These are phyloP conservation scores for Leptodactylus fuscus DNA, from an alignment of 2,113 vertebrate species.

Conservation along the genomic window DNA sequence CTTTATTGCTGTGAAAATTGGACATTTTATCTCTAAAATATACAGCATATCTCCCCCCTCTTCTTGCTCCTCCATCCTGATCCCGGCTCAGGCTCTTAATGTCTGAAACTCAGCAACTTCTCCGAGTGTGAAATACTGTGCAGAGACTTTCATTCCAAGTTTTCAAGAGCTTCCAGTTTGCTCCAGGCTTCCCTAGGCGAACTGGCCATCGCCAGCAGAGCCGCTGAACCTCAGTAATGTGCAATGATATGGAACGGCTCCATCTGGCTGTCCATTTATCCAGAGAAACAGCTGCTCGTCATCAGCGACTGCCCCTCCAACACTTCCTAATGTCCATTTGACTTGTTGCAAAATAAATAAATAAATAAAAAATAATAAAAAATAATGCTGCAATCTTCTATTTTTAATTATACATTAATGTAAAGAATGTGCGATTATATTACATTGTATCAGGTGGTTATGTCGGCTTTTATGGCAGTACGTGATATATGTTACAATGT, in stretches of 20 bases:
- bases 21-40: slow-evolving; percentile 36
- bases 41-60: not conserved
- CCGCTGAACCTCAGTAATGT: slow-evolving; percentile 66
- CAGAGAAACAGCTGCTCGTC: slow-evolving; percentile 69
- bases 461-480: no score
- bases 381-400: not conserved
- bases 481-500: no score
- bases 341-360: not conserved
- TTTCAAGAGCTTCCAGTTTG: slow-evolving; percentile 62
- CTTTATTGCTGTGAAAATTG: slow-evolving; percentile 58
- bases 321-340: slow-evolving; percentile 56
- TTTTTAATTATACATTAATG: no score
- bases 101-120: slow-evolving; percentile 8
- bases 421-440: no score
- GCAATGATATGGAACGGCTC: slow-evolving; percentile 69
- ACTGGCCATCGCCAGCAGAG: slow-evolving; percentile 54
- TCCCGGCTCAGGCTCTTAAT: not conserved
- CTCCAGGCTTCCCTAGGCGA: slow-evolving; percentile 47
- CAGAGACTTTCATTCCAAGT: slow-evolving; percentile 54
- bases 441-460: not conserved
- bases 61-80: not conserved
- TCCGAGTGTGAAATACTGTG: slow-evolving; percentile 3
- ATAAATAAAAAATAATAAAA: not conserved
- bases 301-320: slow-evolving; percentile 58
- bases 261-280: slow-evolving; percentile 68